These are phyloP conservation scores for Phasianus colchicus DNA, from an alignment of 2,113 vertebrate genomes.

Conservation along the genomic window DNA sequence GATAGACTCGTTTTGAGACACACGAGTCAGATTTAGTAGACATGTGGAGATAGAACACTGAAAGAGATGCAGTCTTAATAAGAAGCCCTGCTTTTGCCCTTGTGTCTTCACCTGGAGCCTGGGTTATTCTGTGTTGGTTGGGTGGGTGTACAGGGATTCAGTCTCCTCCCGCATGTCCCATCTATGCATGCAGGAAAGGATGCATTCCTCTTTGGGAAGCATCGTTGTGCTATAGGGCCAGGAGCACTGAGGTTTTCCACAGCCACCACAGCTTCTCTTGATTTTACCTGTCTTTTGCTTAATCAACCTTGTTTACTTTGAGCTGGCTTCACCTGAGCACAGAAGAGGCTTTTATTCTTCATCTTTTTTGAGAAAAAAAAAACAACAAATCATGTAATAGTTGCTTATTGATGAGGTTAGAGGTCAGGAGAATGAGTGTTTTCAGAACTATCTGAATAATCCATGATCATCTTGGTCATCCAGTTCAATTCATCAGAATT, in stretches of 20 bases:
- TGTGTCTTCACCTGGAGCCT: not conserved
- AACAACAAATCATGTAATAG: not conserved
- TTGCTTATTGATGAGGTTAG: not conserved
- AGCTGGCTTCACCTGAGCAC: accelerated
- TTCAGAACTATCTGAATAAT: not conserved
- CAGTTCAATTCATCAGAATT: not conserved
- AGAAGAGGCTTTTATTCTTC: not conserved
- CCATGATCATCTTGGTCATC: not conserved
- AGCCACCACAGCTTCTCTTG: not conserved
- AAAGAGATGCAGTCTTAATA: not conserved
- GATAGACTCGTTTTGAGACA: not conserved
- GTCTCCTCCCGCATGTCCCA: too few species aligned
- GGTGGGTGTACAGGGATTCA: accelerated
- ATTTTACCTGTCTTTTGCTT: not conserved
- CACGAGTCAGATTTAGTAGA: not conserved
- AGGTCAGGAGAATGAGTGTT: not conserved
- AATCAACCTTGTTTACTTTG: not conserved
- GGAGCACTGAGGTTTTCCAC: not conserved
- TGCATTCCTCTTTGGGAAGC: not conserved
- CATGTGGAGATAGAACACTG: not conserved
- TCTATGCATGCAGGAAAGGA: accelerated
- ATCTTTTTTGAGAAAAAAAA: not conserved
- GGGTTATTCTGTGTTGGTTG: not conserved
- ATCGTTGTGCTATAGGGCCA: accelerated
- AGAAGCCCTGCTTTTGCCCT: not conserved